Percentiles rank a stretch among this genome's conserved stretches.
These are phyloP conservation scores for Mormyrops attenuatus DNA, from an alignment of 2,797 vertebrate species.

Conservation along the genomic window DNA sequence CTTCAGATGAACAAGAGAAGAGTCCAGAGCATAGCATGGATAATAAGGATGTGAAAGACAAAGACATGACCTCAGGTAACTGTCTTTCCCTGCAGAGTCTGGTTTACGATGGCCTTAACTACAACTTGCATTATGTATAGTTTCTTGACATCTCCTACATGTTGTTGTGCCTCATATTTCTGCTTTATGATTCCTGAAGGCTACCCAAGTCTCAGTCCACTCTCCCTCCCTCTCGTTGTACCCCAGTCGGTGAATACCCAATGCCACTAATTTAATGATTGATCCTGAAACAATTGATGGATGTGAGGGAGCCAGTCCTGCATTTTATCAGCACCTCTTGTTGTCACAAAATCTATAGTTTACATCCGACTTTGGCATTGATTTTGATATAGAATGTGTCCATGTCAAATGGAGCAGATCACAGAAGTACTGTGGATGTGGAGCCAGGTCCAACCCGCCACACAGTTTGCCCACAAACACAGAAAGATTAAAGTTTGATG, in stretches of 20 bases:
- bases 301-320: not conserved
- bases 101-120: not conserved
- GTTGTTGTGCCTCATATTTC: not conserved
- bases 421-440: not conserved
- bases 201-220: not conserved
- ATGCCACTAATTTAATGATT: slow-evolving; percentile 17
- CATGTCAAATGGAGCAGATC: not conserved
- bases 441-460: not conserved
- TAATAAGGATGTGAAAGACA: slow-evolving; percentile 16
- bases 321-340: slow-evolving; percentile 11
- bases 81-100: not conserved
- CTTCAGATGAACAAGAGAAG: not conserved
- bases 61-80: not conserved
- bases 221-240: not conserved
- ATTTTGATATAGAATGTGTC: not conserved
- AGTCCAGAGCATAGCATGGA: not conserved
- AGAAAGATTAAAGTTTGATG: not conserved
- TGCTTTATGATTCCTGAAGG: not conserved
- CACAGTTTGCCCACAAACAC: slow-evolving; percentile 1
- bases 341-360: slow-evolving; percentile 17
- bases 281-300: not conserved
- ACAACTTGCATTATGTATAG: not conserved
- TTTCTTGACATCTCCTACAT: not conserved
- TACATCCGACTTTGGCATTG: not conserved
- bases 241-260: not conserved